A percentile compares a stretch with the other conserved stretches of the same genome.
phyloP scores from a whole-genome alignment of 2,113 vertebrate species.

The Eulacestoma nigropectus region DNA sequence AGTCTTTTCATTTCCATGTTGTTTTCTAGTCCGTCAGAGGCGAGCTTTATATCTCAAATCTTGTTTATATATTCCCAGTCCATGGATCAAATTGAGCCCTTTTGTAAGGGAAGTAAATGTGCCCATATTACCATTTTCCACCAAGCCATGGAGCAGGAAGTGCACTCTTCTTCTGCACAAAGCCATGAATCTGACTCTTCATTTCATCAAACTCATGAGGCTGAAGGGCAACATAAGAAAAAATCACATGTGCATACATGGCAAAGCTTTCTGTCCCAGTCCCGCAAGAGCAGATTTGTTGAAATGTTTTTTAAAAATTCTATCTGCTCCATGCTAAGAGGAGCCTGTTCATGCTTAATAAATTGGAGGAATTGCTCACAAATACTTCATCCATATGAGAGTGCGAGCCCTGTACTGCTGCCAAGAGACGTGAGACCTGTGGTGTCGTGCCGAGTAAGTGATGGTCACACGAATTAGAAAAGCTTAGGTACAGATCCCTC shows the following conservation, averaged over 20 bases:
- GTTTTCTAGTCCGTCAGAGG: not conserved
- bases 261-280: not conserved
- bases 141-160: not conserved
- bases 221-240: not conserved
- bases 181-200: fast-evolving
- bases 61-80: not conserved
- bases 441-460: constrained; percentile 33
- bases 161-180: not conserved
- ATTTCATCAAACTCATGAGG: not conserved
- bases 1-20: not conserved
- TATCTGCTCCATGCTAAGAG: constrained; percentile 16
- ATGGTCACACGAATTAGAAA: constrained; percentile 31
- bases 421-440: constrained; percentile 59
- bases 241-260: not conserved
- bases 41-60: not conserved
- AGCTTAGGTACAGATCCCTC: constrained; percentile 30
- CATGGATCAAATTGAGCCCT: not conserved
- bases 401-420: constrained; percentile 36
- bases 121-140: constrained; percentile 22
- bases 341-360: constrained; percentile 50
- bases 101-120: constrained; percentile 25
- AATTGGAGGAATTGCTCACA: constrained; percentile 40
- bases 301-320: constrained; percentile 17
- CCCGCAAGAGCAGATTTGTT: constrained; percentile 42
- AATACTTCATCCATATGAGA: constrained; percentile 48